phyloP scores from a whole-genome alignment of 2,113 vertebrate genomes.

The Ancistrus triradiatus region DNA sequence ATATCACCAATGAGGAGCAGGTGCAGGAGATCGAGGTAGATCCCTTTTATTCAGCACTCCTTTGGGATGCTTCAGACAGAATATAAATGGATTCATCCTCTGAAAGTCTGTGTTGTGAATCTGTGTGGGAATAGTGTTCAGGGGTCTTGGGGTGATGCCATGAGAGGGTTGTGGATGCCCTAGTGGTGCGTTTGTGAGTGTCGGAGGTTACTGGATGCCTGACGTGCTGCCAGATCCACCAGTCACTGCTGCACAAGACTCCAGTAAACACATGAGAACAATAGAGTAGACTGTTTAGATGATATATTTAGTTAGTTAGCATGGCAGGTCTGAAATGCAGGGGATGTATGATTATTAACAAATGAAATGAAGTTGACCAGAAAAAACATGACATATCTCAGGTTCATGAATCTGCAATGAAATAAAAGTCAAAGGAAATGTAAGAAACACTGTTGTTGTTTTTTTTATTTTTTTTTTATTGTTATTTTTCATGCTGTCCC shows the following conservation, averaged over 20 bases:
- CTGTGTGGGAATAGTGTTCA: too few relatives aligned
- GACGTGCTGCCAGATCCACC: constrained; percentile 20
- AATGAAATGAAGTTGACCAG: too few relatives aligned
- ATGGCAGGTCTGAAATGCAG: too few relatives aligned
- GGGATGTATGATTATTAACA: too few relatives aligned
- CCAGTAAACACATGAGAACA: constrained; percentile 6
- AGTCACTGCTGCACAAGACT: constrained; percentile 12
- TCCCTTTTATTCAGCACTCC: not conserved
- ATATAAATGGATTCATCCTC: not conserved
- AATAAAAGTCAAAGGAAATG: too few relatives aligned
- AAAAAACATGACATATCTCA: too few relatives aligned
- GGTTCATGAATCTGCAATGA: too few relatives aligned
- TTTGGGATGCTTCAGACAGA: not conserved
- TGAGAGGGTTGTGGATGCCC: not conserved
- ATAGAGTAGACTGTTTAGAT: not conserved
- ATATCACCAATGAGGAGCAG: constrained; percentile 91
- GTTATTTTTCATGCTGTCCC: too few relatives aligned
- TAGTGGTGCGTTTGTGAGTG: not conserved
- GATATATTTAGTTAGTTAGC: not conserved
- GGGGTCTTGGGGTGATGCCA: constrained; percentile 2
- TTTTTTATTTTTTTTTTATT: too few relatives aligned
- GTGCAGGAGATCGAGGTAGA: constrained; percentile 94
- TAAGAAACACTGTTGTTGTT: too few relatives aligned
- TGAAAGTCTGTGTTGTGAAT: not conserved
- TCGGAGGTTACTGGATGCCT: constrained; percentile 5